A percentile compares a stretch with the other conserved stretches of the same genome.
These are phyloP conservation scores for Parnassius smintheus DNA, from an alignment of 2,888 invertebrate genomes.

Conservation along the genomic window DNA sequence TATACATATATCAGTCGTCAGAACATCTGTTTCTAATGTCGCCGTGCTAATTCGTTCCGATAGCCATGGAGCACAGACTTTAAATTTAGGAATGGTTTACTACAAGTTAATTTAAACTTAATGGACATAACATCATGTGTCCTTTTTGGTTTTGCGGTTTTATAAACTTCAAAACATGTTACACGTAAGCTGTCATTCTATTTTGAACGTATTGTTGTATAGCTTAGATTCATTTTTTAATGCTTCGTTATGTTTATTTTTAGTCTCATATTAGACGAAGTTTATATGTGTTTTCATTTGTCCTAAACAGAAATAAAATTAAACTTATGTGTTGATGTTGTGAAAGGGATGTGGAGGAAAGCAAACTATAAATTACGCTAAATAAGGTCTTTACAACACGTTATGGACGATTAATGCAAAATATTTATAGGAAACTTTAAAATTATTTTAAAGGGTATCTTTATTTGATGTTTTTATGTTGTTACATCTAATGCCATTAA, in stretches of 20 bases:
- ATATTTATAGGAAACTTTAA: not conserved
- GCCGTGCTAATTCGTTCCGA: constrained; percentile 54
- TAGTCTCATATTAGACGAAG: not conserved
- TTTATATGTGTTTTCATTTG: constrained; percentile 40
- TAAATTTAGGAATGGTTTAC: not conserved
- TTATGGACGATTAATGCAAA: constrained; percentile 6
- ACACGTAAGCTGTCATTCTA: constrained; percentile 24
- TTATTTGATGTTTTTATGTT: not conserved
- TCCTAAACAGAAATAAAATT: constrained; percentile 38
- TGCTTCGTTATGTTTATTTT: constrained; percentile 28
- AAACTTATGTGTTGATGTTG: constrained; percentile 27
- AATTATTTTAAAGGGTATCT: not conserved
- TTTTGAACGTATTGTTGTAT: constrained; percentile 32
- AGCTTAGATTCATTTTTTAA: constrained; percentile 32
- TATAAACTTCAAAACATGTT: no score
- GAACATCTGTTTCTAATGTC: constrained; percentile 60
- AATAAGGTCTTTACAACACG: constrained; percentile 14
- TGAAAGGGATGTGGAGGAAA: constrained; percentile 13
- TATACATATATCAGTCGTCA: constrained; percentile 58
- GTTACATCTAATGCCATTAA: not conserved
- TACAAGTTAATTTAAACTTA: constrained; percentile 9
- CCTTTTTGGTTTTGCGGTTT: constrained; percentile 1
- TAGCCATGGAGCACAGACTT: constrained; percentile 39
- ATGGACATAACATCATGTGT: not conserved
- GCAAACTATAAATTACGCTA: constrained; percentile 21